Percentiles rank a stretch among this genome's conserved stretches.
phyloP scores from a whole-genome alignment of 2,888 invertebrate species.

The Caenorhabditis becei region DNA sequence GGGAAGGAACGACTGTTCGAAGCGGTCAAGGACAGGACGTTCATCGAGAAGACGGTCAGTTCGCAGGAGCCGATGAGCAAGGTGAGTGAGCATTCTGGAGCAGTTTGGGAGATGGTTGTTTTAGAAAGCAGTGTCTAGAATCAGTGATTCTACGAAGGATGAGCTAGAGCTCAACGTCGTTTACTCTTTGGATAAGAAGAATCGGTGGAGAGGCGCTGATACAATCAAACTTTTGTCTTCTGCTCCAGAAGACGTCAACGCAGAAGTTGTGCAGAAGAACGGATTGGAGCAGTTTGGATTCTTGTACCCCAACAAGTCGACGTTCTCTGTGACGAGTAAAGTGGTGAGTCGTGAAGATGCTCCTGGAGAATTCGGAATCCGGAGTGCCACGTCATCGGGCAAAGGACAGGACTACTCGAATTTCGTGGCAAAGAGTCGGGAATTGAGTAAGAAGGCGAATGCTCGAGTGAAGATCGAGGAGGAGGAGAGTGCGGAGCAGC shows the following conservation, averaged over 20 bases:
- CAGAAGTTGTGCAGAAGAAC: slow-evolving; percentile 44
- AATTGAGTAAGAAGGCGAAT: slow-evolving; percentile 35
- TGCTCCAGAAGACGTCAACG: slow-evolving; percentile 24
- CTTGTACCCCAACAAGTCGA: neutral
- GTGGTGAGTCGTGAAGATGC: neutral
- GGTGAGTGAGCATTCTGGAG: too few species aligned
- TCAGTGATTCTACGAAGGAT: slow-evolving; percentile 17
- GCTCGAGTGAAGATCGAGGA: neutral
- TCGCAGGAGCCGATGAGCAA: slow-evolving; percentile 40
- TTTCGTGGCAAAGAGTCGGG: slow-evolving; percentile 11
- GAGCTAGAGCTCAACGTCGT: slow-evolving; percentile 29
- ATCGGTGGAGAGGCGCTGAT: slow-evolving; percentile 33
- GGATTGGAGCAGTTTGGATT: slow-evolving; percentile 9
- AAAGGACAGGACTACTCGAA: slow-evolving; percentile 39
- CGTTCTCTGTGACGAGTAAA: slow-evolving; percentile 20
- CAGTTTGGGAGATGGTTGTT: neutral
- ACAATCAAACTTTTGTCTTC: neutral
- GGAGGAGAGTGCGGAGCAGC: neutral
- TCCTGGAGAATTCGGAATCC: slow-evolving; percentile 29
- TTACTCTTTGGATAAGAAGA: slow-evolving; percentile 43
- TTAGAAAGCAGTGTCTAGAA: slow-evolving; percentile 20
- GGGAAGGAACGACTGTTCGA: slow-evolving; percentile 39
- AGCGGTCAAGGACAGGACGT: slow-evolving; percentile 27
- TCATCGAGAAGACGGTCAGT: slow-evolving; percentile 32
- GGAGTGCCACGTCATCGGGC: slow-evolving; percentile 42